Conservation (phyloP, 30 jellyfish, hydroid and myxozoan species). For the Hydractinia symbiolongicarpus region DNA sequence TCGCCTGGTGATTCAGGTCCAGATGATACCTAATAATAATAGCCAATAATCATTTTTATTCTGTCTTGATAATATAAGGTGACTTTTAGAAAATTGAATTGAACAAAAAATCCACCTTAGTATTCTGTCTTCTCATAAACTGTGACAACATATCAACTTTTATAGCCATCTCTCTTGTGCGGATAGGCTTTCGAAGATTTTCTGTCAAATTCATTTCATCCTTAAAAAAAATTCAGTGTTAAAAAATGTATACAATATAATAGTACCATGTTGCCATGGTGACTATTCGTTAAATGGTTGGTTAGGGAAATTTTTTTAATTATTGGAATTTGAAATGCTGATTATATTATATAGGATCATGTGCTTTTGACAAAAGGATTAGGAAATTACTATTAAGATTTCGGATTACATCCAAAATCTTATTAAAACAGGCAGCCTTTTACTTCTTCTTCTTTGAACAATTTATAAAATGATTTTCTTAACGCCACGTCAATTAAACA, state of each 20-base stretch:
- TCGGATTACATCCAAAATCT: too few species aligned
- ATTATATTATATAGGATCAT: too few species aligned
- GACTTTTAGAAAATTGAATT: background rate
- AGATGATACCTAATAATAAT: constrained; percentile 35
- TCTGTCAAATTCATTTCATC: constrained; percentile 92
- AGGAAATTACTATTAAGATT: too few species aligned
- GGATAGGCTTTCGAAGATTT: constrained; percentile 55
- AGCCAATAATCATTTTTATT: background rate
- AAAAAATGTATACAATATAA: background rate
- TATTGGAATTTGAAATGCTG: constrained; percentile 4
- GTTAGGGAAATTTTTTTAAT: background rate
- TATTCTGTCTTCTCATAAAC: constrained; percentile 64
- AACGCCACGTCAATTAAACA: too few species aligned
- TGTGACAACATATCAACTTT: constrained; percentile 66
- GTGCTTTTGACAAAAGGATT: too few species aligned
- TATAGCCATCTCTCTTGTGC: constrained; percentile 45
- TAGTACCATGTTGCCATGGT: background rate
- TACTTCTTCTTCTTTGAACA: too few species aligned
- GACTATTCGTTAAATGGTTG: background rate
- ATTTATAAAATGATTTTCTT: too few species aligned
- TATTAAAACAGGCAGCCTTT: too few species aligned
- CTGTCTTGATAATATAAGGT: background rate
- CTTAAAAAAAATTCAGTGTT: constrained; percentile 19
- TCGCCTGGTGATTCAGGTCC: constrained; percentile 76
- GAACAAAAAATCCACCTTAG: constrained; percentile 31